These are phyloP conservation scores for Cosmorhoe ocellata DNA, from an alignment of 2,888 invertebrate species.

Conservation along the genomic window DNA sequence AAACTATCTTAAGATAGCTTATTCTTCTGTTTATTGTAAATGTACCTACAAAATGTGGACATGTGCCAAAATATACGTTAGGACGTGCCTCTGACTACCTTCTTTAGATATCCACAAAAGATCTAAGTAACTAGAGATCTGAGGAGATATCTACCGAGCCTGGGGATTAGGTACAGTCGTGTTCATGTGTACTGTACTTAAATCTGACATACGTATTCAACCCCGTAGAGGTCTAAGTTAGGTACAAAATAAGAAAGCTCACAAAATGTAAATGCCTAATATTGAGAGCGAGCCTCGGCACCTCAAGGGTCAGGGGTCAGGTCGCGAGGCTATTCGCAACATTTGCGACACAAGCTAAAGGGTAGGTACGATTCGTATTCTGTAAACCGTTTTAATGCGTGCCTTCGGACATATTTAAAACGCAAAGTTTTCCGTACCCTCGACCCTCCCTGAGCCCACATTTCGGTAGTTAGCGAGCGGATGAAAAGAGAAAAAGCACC, in stretches of 20 bases:
- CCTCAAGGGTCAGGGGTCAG: conserved; percentile 13
- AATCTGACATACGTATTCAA: too few species aligned
- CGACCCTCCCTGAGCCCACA: conserved; percentile 53
- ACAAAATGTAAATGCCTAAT: conserved; percentile 25
- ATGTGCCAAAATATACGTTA: too few species aligned
- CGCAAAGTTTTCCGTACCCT: conserved; percentile 72
- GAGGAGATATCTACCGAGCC: too few species aligned
- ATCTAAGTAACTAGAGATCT: too few species aligned
- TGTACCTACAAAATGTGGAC: too few species aligned
- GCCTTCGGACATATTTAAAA: conserved; percentile 82
- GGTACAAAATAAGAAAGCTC: conserved; percentile 13
- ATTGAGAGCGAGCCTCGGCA: conserved; percentile 21
- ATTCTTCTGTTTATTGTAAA: too few species aligned
- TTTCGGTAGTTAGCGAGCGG: conserved; percentile 76
- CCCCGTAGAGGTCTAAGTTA: too few species aligned
- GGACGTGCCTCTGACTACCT: too few species aligned
- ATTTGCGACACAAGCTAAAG: conserved; percentile 35
- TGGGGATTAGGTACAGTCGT: too few species aligned
- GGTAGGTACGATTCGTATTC: conserved; percentile 71
- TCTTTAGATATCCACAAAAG: too few species aligned
- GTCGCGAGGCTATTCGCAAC: conserved; percentile 30
- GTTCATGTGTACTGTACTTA: neutral
- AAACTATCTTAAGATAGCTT: too few species aligned
- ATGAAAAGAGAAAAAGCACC: conserved; percentile 63
- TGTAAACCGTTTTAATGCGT: conserved; percentile 74